phyloP scores from a whole-genome alignment of 92 coral and sea anemone genomes.

The Porites rus region DNA sequence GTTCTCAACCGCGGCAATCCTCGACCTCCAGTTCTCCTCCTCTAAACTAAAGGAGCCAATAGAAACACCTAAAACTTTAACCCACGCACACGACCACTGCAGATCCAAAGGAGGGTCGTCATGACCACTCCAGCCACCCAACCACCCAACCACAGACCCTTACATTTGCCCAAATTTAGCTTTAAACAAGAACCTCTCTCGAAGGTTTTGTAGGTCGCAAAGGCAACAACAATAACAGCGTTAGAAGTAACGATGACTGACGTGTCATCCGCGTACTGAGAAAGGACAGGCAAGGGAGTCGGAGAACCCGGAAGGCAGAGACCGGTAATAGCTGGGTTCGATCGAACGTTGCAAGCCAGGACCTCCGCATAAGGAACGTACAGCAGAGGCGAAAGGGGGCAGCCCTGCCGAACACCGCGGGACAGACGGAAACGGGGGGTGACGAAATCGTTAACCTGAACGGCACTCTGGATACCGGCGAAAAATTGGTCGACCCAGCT shows the following conservation, averaged over 20 bases:
- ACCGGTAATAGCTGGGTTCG: slow-evolving; percentile 8
- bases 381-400: slow-evolving; percentile 20
- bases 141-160: slow-evolving; percentile 45
- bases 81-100: neutral
- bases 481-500: slow-evolving; percentile 22
- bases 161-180: slow-evolving; percentile 18
- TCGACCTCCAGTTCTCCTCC: slow-evolving; percentile 3
- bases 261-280: slow-evolving; percentile 45
- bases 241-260: neutral
- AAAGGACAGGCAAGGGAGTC: neutral
- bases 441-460: slow-evolving; percentile 31
- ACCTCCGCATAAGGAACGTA: slow-evolving; percentile 29
- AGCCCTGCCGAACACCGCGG: slow-evolving; percentile 41
- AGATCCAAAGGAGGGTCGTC: neutral
- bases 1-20: neutral
- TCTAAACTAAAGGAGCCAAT: neutral
- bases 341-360: slow-evolving; percentile 13
- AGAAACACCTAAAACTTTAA: slow-evolving; percentile 8
- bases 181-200: slow-evolving; percentile 32
- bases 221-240: neutral
- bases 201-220: neutral
- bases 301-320: slow-evolving; percentile 7
- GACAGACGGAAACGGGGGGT: neutral
- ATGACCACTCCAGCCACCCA: slow-evolving; percentile 16
- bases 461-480: neutral